These are phyloP conservation scores for Sinopyrophorus schimmeli DNA, from an alignment of 2,888 invertebrate genomes.

Conservation along the genomic window DNA sequence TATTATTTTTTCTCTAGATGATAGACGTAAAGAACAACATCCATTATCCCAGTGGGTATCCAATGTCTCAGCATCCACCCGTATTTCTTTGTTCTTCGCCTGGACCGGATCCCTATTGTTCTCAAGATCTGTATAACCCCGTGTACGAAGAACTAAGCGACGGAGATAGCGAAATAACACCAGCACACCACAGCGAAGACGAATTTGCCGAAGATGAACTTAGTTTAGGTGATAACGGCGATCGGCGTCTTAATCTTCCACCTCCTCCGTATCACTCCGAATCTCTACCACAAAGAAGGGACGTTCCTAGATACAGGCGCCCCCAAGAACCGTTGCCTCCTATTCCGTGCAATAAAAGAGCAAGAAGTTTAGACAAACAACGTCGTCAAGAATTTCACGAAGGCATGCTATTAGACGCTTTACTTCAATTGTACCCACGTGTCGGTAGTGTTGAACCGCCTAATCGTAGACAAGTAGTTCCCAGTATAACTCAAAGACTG, in stretches of 20 bases:
- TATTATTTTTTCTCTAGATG: constrained; percentile 61
- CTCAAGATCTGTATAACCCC: constrained; percentile 71
- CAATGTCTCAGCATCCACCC: constrained; percentile 64
- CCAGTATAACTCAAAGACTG: constrained; percentile 54
- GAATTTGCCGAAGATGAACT: constrained; percentile 86
- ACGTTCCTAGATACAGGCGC: constrained; percentile 60
- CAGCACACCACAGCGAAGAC: constrained; percentile 75
- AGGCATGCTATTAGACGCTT: constrained; percentile 75
- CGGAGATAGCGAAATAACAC: constrained; percentile 60
- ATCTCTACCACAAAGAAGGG: constrained; percentile 55
- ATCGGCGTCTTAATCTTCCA: constrained; percentile 52
- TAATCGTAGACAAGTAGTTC: constrained; percentile 41
- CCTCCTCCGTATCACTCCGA: constrained; percentile 50
- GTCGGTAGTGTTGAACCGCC: constrained; percentile 68
- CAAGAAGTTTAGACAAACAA: constrained; percentile 57
- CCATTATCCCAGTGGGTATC: constrained; percentile 65
- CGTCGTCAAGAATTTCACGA: constrained; percentile 76
- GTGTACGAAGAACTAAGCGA: constrained; percentile 81
- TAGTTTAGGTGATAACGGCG: constrained; percentile 59
- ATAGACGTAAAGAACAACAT: constrained; percentile 67
- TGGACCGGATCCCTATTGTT: constrained; percentile 67
- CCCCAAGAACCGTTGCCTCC: constrained; percentile 64
- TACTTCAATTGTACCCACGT: constrained; percentile 71
- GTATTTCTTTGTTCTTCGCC: constrained; percentile 73
- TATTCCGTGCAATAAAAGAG: constrained; percentile 61